Evolutionary conservation across 1,140 invertebrate species (phyloP).

Genomic region (Stenopsyche tienmushanensis): DNA sequence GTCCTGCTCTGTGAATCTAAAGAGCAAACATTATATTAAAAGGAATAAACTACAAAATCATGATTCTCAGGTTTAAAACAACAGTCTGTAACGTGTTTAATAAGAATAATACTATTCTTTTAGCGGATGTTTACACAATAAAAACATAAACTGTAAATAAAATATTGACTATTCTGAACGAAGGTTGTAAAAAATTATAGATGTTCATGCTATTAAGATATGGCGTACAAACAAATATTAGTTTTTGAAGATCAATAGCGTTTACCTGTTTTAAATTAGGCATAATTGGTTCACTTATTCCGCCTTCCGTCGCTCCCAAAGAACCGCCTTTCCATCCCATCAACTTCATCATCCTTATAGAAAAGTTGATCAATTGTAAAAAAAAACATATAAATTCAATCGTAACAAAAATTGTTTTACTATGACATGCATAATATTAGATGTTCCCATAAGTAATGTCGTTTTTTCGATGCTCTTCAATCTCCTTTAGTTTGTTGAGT

Average conservation of each 20-base stretch:
- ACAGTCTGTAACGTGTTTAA: too few species aligned
- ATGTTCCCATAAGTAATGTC: too few species aligned
- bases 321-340: conserved; percentile 84
- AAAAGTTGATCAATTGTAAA: conserved; percentile 44
- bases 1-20: conserved; percentile 51
- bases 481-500: neutral
- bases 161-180: too few species aligned
- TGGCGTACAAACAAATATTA: neutral
- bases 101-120: too few species aligned
- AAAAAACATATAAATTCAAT: neutral
- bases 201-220: conserved; percentile 23
- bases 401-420: neutral
- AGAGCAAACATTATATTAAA: conserved; percentile 8
- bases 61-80: too few species aligned
- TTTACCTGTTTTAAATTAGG: conserved; percentile 51
- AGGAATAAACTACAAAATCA: conserved; percentile 20
- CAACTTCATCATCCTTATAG: conserved; percentile 71
- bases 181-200: too few species aligned
- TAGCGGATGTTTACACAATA: too few species aligned
- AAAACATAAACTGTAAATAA: too few species aligned
- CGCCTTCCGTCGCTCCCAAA: conserved; percentile 67
- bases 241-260: conserved; percentile 28
- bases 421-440: too few species aligned
- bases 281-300: conserved; percentile 54
- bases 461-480: too few species aligned